Evolutionary conservation across 2,113 vertebrate genomes (phyloP).

Genomic region (Entelurus aequoreus): DNA sequence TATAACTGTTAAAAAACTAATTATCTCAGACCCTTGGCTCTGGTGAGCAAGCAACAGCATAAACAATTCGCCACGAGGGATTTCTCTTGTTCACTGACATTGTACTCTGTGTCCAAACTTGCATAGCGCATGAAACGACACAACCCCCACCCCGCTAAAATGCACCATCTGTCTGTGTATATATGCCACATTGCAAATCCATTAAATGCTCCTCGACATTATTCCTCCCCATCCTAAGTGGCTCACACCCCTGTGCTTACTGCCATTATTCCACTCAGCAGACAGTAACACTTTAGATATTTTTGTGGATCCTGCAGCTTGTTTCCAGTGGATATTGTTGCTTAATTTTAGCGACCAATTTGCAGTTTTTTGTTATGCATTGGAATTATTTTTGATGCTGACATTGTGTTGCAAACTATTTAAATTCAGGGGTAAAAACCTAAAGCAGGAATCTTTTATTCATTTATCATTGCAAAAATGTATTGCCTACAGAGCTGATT

Average conservation of each 20-base stretch:
- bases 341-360: too few relatives aligned
- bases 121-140: slow-evolving; percentile 37
- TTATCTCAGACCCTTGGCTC: slow-evolving; percentile 63
- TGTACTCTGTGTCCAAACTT: slow-evolving; percentile 32
- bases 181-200: slow-evolving; percentile 64
- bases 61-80: slow-evolving; percentile 60
- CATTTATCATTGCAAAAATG: too few relatives aligned
- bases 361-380: too few relatives aligned
- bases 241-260: slow-evolving; percentile 57
- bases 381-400: too few relatives aligned
- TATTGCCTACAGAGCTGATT: too few relatives aligned
- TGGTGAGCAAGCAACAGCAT: slow-evolving; percentile 54
- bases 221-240: slow-evolving; percentile 50
- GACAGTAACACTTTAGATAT: slow-evolving; percentile 46
- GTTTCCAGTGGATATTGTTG: background rate
- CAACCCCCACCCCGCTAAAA: slow-evolving; percentile 18
- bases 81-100: slow-evolving; percentile 46
- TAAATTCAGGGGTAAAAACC: too few relatives aligned
- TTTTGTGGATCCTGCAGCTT: background rate
- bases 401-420: too few relatives aligned
- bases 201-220: slow-evolving; percentile 62
- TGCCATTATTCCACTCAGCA: slow-evolving; percentile 45
- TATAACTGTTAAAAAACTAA: slow-evolving; percentile 69
- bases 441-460: too few relatives aligned
- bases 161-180: slow-evolving; percentile 61